A percentile compares a stretch with the other conserved stretches of the same genome.
Evolutionary conservation across 2,888 invertebrate species (phyloP).

Genomic region (Aphodius granarius): DNA sequence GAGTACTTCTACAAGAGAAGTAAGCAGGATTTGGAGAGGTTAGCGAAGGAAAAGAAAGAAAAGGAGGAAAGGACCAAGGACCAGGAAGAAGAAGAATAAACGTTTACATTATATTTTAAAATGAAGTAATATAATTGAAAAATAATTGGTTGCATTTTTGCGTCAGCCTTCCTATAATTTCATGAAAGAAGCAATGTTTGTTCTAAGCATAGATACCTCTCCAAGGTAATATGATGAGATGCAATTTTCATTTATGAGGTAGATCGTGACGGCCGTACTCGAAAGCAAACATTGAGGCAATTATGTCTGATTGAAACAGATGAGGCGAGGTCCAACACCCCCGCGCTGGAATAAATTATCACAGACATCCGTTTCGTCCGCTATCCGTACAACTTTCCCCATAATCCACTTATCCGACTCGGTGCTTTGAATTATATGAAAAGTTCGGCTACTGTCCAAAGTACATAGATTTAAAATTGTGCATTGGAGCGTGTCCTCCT

Average conservation of each 20-base stretch:
- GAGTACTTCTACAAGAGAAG: neutral
- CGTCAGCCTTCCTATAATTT: no score
- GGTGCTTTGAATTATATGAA: neutral
- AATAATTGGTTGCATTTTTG: no score
- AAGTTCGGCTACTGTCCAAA: neutral
- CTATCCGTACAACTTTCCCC: neutral
- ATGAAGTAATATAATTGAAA: no score
- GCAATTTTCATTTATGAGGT: neutral
- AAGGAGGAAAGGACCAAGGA: neutral
- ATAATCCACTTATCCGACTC: neutral
- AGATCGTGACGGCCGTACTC: neutral
- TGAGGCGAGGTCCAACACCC: neutral
- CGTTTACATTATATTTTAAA: no score
- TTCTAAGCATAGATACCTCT: no score
- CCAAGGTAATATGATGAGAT: neutral
- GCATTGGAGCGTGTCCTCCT: neutral
- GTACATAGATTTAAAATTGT: neutral
- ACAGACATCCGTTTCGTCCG: neutral
- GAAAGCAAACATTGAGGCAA: neutral
- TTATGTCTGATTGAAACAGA: neutral
- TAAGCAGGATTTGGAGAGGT: neutral
- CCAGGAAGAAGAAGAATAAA: neutral
- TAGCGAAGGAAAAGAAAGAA: neutral
- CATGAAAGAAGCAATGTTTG: no score
- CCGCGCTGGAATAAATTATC: neutral